A percentile compares a stretch with the other conserved stretches of the same genome.
Conservation (phyloP, 2,888 invertebrate genomes). For the Aporophyla lueneburgensis region DNA sequence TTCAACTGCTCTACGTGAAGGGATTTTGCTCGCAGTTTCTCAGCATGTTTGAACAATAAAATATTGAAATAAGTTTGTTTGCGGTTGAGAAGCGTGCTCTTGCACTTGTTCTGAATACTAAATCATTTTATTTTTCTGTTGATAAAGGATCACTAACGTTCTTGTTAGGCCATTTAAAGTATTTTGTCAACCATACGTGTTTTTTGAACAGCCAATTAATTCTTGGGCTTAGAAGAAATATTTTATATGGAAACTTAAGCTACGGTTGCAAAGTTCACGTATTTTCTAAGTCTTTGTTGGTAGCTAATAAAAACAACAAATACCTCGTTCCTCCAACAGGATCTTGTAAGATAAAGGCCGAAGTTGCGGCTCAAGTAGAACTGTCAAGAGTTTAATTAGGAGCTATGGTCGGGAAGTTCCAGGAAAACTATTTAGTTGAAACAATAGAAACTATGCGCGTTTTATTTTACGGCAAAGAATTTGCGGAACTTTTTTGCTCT, state of each 20-base stretch:
- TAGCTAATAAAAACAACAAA: conserved; percentile 36
- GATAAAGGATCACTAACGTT: not conserved
- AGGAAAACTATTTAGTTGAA: conserved; percentile 63
- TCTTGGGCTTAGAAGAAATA: not conserved
- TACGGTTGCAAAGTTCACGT: not conserved
- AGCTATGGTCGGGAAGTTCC: conserved; percentile 55
- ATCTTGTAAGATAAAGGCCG: conserved; percentile 36
- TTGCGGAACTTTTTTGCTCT: conserved; percentile 8
- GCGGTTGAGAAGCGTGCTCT: conserved; percentile 9
- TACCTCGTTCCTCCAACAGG: conserved; percentile 4
- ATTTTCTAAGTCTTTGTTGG: conserved; percentile 8
- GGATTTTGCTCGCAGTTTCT: conserved; percentile 37
- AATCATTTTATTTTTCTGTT: conserved; percentile 18
- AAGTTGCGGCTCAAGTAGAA: conserved; percentile 49
- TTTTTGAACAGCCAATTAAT: conserved; percentile 21
- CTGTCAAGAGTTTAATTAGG: conserved; percentile 64
- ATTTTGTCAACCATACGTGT: conserved; percentile 2
- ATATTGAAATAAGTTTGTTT: conserved; percentile 56
- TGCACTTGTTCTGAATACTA: conserved; percentile 43
- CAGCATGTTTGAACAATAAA: conserved; percentile 50
- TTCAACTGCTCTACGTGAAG: conserved; percentile 48
- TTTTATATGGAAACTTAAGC: not conserved
- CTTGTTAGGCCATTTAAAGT: conserved; percentile 9
- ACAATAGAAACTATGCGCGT: conserved; percentile 63
- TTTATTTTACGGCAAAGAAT: conserved; percentile 33